Evolutionary conservation across 2,113 vertebrate genomes (phyloP).

Genomic region (Pelecanus crispus): DNA sequence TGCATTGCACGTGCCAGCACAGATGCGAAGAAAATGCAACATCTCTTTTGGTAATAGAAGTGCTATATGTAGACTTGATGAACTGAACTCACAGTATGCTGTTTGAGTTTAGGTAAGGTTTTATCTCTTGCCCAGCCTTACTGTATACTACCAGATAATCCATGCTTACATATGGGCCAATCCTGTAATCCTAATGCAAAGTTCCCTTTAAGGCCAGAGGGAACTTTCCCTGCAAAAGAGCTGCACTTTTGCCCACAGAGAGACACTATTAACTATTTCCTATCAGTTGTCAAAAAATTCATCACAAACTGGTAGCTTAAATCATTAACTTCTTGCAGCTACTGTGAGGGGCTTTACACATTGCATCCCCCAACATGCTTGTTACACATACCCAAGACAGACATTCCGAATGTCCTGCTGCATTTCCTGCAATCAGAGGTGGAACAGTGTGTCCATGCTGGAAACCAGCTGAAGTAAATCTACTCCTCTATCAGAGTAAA

Average conservation of each 20-base stretch:
- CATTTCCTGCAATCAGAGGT: neutral
- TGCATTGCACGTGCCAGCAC: neutral
- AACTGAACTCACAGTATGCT: neutral
- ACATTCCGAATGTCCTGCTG: neutral
- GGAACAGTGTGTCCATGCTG: neutral
- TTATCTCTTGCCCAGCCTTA: neutral
- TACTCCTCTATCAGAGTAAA: neutral
- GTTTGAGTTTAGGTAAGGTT: neutral
- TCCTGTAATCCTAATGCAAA: conserved; percentile 5
- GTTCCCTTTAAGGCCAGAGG: neutral
- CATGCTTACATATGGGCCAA: neutral
- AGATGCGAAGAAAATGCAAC: neutral
- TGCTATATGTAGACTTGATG: neutral
- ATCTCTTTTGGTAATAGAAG: neutral
- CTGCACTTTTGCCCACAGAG: neutral
- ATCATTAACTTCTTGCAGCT: neutral
- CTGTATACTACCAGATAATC: neutral
- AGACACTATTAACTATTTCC: neutral
- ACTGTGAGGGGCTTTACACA: neutral
- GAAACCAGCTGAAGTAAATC: neutral
- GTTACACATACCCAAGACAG: neutral
- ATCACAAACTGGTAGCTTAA: neutral
- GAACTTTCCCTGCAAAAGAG: neutral
- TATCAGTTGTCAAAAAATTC: neutral
- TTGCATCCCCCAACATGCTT: neutral